Conservation (phyloP, 2,888 invertebrate species). For the Athalia rosae region DNA sequence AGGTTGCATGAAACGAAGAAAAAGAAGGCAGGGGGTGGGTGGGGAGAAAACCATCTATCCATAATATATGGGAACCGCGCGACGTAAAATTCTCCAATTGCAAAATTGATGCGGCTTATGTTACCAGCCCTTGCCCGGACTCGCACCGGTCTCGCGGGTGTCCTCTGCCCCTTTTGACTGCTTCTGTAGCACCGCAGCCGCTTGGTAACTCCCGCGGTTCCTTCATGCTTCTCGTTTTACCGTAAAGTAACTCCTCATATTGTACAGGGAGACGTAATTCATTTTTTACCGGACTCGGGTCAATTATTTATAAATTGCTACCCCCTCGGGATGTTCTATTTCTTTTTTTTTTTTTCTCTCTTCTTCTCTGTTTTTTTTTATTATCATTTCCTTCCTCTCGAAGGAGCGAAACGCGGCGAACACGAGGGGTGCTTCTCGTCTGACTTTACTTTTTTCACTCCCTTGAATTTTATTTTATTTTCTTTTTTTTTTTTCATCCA, state of each 20-base stretch:
- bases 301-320: slow-evolving; percentile 74
- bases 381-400: no score
- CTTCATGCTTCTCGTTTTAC: slow-evolving; percentile 68
- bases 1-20: not conserved
- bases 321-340: slow-evolving; percentile 63
- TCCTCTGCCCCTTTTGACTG: slow-evolving; percentile 23
- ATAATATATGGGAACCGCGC: slow-evolving; percentile 69
- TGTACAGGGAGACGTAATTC: slow-evolving; percentile 73
- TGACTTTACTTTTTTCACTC: no score
- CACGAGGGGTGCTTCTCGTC: no score
- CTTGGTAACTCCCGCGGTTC: slow-evolving; percentile 49
- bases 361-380: not conserved
- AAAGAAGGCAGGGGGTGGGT: not conserved
- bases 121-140: slow-evolving; percentile 57
- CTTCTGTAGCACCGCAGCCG: no score
- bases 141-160: slow-evolving; percentile 65
- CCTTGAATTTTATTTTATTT: no score
- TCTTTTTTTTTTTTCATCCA: no score
- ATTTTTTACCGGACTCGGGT: slow-evolving; percentile 74
- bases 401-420: no score
- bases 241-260: slow-evolving; percentile 73
- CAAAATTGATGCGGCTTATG: slow-evolving; percentile 73
- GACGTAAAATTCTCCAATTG: slow-evolving; percentile 74
- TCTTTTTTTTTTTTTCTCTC: not conserved
- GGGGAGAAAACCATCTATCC: slow-evolving; percentile 57